Evolutionary conservation across 2,797 vertebrate species (phyloP), one percentile per base, ranked within the genome.

Genomic region (Rhinogobio ventralis): DNA sequence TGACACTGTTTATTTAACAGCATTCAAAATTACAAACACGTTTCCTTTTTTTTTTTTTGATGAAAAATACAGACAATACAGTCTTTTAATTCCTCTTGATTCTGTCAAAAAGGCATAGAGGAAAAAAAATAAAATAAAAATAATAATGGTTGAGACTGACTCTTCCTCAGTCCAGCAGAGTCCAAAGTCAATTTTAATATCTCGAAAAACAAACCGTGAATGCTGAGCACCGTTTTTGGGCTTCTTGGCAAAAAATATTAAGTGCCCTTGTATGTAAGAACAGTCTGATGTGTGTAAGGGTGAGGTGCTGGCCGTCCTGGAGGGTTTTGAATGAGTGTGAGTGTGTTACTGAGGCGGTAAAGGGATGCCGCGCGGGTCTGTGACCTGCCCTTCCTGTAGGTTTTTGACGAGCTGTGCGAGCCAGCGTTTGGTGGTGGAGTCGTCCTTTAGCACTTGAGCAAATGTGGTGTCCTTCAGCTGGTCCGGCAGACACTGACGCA

Each of bases 341-440:
- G 68, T 53, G 55, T 42, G 62, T 95, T 94, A 99, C 86, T 99
- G 97, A 1, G 97, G 95, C 45, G 98, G 97, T 75, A 99, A 95
- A 0, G 98, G 98, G 88, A 99, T 99, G 86, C 97, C 97, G 71
- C 97, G 91, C 17, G 98, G 97, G 79, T 99, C 98, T 10, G 97
- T 99, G 88, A 99, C 98, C 90, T 98, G 97, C 87, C 97, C 97
- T 90, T 99, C 98, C 89, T 99, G 98, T 88, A 99, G 96, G 94
- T 99, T 99, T 93, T 99, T 99, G 81, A 99, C 97, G 25, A 99
- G 94, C 94, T 99, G 98, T 86, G 97, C 96, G 88, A 99, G 96
- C 98, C 98, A 99, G 92, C 98, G 98, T 92, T 99, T 99, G 23
- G 98, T 99, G 94, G 98, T 99, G 90, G 98, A 98, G 94, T 99